phyloP scores from a whole-genome alignment of 2,113 vertebrate species.

The Calyptommatus sinebrachiatus region DNA sequence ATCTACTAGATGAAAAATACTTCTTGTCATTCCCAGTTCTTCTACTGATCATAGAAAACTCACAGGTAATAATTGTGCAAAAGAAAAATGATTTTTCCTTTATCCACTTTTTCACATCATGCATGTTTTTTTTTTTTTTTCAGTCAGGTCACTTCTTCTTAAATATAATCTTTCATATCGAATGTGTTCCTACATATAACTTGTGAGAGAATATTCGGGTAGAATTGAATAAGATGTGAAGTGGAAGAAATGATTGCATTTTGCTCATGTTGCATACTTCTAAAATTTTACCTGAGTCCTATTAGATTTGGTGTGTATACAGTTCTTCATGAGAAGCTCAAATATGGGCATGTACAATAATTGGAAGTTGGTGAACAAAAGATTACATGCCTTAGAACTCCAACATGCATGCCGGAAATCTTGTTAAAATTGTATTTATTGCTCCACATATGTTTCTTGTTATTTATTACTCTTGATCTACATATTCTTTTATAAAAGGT shows the following conservation, averaged over 20 bases:
- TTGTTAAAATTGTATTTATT: slow-evolving; percentile 1
- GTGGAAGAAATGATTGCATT: not conserved
- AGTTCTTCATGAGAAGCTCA: not conserved
- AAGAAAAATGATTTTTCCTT: no score
- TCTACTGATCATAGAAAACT: no score
- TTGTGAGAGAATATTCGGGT: not conserved
- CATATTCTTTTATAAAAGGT: not conserved
- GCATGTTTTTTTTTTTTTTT: no score
- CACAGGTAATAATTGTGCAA: no score
- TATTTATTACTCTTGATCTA: slow-evolving; percentile 2
- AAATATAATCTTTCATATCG: no score
- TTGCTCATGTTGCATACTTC: not conserved
- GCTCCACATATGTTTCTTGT: slow-evolving; percentile 10
- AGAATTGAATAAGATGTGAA: not conserved
- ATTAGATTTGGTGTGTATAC: not conserved
- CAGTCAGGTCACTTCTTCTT: no score
- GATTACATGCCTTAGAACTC: not conserved
- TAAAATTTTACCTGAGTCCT: not conserved
- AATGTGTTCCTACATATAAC: not conserved
- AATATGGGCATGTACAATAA: not conserved
- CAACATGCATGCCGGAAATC: not conserved
- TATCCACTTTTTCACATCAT: no score
- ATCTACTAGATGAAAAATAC: no score
- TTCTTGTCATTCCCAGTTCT: no score
- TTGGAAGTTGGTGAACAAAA: not conserved